phyloP scores from a whole-genome alignment of 1,140 invertebrate species.

The Achroia grisella region DNA sequence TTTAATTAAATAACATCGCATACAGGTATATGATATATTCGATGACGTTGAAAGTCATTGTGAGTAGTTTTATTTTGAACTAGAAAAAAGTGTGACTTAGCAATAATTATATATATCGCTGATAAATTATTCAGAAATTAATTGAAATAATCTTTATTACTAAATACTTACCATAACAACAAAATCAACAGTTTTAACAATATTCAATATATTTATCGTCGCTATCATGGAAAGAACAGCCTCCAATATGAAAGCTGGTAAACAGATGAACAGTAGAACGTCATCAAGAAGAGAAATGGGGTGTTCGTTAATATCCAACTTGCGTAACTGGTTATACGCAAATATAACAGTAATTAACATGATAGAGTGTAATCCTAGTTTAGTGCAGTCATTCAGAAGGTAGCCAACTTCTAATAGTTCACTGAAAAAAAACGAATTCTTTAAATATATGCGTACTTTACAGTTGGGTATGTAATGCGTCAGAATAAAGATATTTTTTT shows the following conservation, averaged over 20 bases:
- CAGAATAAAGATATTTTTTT: no score
- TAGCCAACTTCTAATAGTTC: constrained; percentile 58
- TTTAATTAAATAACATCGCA: no score
- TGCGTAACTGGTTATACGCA: constrained; percentile 75
- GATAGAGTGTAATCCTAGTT: constrained; percentile 64
- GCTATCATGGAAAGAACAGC: constrained; percentile 79
- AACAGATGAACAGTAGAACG: constrained; percentile 80
- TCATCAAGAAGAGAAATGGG: constrained; percentile 81
- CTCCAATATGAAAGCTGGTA: constrained; percentile 83
- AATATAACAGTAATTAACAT: constrained; percentile 74
- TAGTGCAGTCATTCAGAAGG: constrained; percentile 65
- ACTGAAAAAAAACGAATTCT: constrained; percentile 33
- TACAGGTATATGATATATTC: no score
- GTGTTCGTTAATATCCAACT: constrained; percentile 79
- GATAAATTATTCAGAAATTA: no score
- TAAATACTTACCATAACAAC: constrained; percentile 72
- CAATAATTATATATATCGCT: no score
- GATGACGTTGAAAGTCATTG: no score
- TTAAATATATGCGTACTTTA: no score
- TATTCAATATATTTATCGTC: constrained; percentile 71
- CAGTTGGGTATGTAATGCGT: no score
- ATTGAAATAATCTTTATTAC: neutral
- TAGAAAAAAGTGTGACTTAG: no score
- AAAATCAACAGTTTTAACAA: constrained; percentile 70
- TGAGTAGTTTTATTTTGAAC: no score